Evolutionary conservation across 2,888 invertebrate genomes (phyloP), one percentile per base, ranked within the genome.

Genomic region (Muscina levida): DNA sequence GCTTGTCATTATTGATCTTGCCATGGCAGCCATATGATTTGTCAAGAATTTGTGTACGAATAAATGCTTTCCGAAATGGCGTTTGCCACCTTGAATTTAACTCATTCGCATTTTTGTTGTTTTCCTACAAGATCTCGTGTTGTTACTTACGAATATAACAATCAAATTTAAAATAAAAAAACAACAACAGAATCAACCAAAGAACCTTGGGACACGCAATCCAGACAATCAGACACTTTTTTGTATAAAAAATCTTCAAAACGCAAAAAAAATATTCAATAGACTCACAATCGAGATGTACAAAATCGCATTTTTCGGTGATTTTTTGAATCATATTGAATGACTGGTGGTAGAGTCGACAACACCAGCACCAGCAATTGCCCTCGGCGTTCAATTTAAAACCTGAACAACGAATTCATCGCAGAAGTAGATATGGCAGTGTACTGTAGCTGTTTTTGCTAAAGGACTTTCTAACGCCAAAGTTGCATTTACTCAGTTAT

Each of bases 131-230:
- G 24, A 66, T 66, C 66, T 72, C 19, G 72, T 53, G 51, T 24
- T 56, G 65, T 70, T 57, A n/a, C 56, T 59, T 71, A 56, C 19
- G 42, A 71, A 71, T 22, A 4, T 46, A 70, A 76, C 71, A 78
- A 75, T 68, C 59, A 71, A 71, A 76, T 65, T 26, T n/a, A n/a
- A n/a, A n/a, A n/a, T n/a, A 31, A 31, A 31, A 56, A 44, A 59
- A 19, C 66, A 42, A 46, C 31, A 39, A 11, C n/a, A n/a, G n/a
- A n/a, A n/a, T n/a, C n/a, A 56, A 70, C 31, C 62, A 77, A 66
- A 77, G 31, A 80, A 80, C 82, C 77, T 77, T 80, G 80, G 73
- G 70, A 80, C 80, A 80, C 82, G 79, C 79, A 77, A 77, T 71
- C 77, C 24, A 68, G 10, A 46, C 1, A 66, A 51, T n/a, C 56